These are phyloP conservation scores for Allacma fusca DNA, from an alignment of 2,888 invertebrate genomes.

Conservation along the genomic window DNA sequence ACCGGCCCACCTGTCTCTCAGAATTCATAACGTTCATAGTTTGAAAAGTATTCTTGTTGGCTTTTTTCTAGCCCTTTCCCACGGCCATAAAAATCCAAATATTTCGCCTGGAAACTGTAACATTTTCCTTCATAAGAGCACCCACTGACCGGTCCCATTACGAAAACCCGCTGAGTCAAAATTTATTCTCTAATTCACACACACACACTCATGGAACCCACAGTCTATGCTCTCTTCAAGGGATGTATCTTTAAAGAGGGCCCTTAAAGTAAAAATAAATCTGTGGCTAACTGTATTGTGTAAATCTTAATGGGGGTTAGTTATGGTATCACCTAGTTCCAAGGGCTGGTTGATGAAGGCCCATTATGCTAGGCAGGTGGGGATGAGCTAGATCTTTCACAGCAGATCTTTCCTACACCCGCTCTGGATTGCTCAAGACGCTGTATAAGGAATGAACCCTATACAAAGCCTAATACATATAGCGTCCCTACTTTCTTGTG, in stretches of 20 bases:
- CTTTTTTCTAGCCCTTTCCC: conserved; percentile 54
- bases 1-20: conserved; percentile 59
- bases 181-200: conserved; percentile 49
- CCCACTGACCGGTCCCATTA: conserved; percentile 54
- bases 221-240: too few relatives aligned
- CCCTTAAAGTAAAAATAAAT: background rate
- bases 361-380: too few relatives aligned
- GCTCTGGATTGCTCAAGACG: too few relatives aligned
- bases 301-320: conserved; percentile 38
- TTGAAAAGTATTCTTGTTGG: conserved; percentile 39
- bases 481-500: too few relatives aligned
- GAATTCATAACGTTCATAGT: conserved; percentile 57
- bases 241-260: too few relatives aligned
- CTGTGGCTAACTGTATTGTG: conserved; percentile 12
- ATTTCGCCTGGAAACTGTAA: conserved; percentile 56
- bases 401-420: too few relatives aligned
- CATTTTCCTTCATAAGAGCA: conserved; percentile 45
- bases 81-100: conserved; percentile 59
- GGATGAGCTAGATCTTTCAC: too few relatives aligned
- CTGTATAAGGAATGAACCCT: too few relatives aligned
- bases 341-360: too few relatives aligned
- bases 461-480: too few relatives aligned
- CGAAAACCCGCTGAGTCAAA: conserved; percentile 52
- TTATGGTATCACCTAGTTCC: conserved; percentile 39
- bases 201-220: too few relatives aligned